phyloP scores from a whole-genome alignment of 2,888 invertebrate species.

The Pollenia amentaria region DNA sequence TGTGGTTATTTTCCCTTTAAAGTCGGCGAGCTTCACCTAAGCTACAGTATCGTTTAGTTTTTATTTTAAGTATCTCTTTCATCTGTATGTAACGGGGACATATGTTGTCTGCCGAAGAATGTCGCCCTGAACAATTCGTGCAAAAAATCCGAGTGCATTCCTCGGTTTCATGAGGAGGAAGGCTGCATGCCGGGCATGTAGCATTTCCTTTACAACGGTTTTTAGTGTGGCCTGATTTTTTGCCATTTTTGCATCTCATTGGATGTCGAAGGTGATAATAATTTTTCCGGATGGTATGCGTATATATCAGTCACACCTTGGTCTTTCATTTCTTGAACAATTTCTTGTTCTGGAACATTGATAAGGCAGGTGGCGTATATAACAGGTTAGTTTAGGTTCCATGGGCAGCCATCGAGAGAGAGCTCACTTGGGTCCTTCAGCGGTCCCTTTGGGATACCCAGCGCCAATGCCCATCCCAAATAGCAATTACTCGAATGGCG shows the following conservation, averaged over 20 bases:
- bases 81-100: neutral
- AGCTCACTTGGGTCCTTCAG: too few relatives aligned
- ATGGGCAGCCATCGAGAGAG: too few relatives aligned
- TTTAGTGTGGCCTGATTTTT: constrained; percentile 45
- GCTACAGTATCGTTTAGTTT: too few relatives aligned
- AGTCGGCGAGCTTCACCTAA: too few relatives aligned
- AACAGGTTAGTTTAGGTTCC: too few relatives aligned
- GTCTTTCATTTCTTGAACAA: constrained; percentile 39
- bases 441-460: too few relatives aligned
- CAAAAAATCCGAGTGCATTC: constrained; percentile 31
- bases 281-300: constrained; percentile 4
- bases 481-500: too few relatives aligned
- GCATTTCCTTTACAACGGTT: constrained; percentile 37
- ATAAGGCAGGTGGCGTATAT: constrained; percentile 40
- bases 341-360: constrained; percentile 45
- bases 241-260: constrained; percentile 48
- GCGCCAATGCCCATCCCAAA: too few relatives aligned
- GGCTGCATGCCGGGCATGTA: constrained; percentile 4
- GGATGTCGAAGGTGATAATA: constrained; percentile 54
- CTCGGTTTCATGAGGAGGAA: neutral
- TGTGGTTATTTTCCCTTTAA: too few relatives aligned
- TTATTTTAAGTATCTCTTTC: too few relatives aligned
- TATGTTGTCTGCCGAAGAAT: neutral
- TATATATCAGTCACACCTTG: constrained; percentile 17
- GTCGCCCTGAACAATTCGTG: constrained; percentile 3